These are phyloP conservation scores for Acrossocheilus fasciatus DNA, from an alignment of 2,797 vertebrate species.

Conservation along the genomic window DNA sequence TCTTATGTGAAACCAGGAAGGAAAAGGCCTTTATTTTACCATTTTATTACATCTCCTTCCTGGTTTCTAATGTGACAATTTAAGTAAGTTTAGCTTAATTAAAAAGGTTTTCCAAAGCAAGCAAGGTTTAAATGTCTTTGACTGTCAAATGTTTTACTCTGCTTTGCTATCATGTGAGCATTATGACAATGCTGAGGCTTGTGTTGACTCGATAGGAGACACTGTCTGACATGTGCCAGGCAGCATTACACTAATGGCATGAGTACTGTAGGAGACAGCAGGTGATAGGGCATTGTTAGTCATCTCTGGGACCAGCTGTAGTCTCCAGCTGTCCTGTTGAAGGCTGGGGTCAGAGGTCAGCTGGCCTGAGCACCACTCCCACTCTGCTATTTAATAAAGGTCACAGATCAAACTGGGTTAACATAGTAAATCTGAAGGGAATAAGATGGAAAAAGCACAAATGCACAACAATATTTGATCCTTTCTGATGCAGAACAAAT, in stretches of 20 bases:
- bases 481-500: background rate
- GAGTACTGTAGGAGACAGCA: slow-evolving; percentile 25
- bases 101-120: background rate
- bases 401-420: slow-evolving; percentile 12
- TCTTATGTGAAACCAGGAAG: background rate
- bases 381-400: slow-evolving; percentile 46
- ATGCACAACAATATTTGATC: background rate
- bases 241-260: slow-evolving; percentile 6
- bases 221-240: background rate
- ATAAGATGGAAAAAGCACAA: background rate
- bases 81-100: background rate
- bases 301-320: slow-evolving; percentile 55
- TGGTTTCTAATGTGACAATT: background rate
- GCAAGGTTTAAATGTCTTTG: background rate
- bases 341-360: slow-evolving; percentile 62
- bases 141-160: background rate
- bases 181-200: background rate
- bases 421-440: background rate
- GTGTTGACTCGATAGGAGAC: background rate
- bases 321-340: slow-evolving; percentile 29
- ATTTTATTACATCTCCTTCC: background rate
- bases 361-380: slow-evolving; percentile 27
- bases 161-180: background rate
- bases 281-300: slow-evolving; percentile 35
- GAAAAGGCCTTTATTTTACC: background rate